A percentile compares a stretch with the other conserved stretches of the same genome.
Evolutionary conservation across 2,888 invertebrate genomes (phyloP).

Genomic region (Diogma glabrata): DNA sequence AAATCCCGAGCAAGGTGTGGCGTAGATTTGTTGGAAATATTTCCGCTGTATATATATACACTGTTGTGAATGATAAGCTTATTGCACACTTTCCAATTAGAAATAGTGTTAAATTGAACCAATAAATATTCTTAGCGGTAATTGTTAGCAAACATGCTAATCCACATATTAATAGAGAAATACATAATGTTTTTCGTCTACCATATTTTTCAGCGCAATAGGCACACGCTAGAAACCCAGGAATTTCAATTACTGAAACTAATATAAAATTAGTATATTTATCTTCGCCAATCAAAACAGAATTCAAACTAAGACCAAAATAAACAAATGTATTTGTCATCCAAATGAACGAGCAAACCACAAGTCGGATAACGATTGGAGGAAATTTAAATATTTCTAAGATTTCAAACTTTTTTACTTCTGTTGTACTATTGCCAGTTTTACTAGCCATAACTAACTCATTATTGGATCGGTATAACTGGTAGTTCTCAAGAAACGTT

Average conservation of each 20-base stretch:
- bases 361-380: slow-evolving; percentile 30
- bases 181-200: slow-evolving; percentile 45
- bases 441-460: no score
- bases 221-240: slow-evolving; percentile 59
- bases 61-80: slow-evolving; percentile 46
- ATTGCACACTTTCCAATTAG: slow-evolving; percentile 47
- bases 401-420: slow-evolving; percentile 10
- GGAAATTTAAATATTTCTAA: slow-evolving; percentile 14
- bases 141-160: neutral
- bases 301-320: slow-evolving; percentile 68
- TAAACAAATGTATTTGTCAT: slow-evolving; percentile 67
- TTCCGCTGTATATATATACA: slow-evolving; percentile 50
- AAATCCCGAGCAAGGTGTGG: slow-evolving; percentile 46
- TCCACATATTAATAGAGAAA: slow-evolving; percentile 44
- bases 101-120: slow-evolving; percentile 37
- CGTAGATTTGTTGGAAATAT: slow-evolving; percentile 49
- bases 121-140: neutral
- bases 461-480: neutral
- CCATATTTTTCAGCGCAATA: slow-evolving; percentile 52
- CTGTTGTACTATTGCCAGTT: neutral
- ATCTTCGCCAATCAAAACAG: slow-evolving; percentile 60
- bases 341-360: slow-evolving; percentile 68
- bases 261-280: slow-evolving; percentile 65
- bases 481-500: neutral
- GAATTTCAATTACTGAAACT: slow-evolving; percentile 49